Evolutionary conservation across 2,888 invertebrate genomes (phyloP), one percentile per base, ranked within the genome.

Genomic region (Dione juno): DNA sequence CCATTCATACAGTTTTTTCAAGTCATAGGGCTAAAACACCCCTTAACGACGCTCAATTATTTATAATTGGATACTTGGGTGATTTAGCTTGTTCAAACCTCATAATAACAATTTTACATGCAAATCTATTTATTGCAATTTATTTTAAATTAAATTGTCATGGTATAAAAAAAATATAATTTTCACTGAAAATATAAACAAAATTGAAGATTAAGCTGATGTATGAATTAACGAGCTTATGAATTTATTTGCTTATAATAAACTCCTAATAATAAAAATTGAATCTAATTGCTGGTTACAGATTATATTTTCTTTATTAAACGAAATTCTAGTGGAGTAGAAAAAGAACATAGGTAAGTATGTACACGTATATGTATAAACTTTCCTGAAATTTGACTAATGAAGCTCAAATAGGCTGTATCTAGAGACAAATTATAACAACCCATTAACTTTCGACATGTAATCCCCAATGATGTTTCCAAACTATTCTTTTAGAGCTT

Each of bases 401-500:
- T 28, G 28, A 37, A 48, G 28, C 9, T 45, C 43, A 37, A 48
- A 48, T 45, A 50, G 28, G 61, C 6, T 14, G 41, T 37, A 11
- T 21, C 83, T 84, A 86, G 85, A 86, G 82, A 81, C 82, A 87
- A 89, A 90, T 90, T 88, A 86, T 86, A 88, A 88, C 81, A 75
- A 79, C 80, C 76, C 77, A 78, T 77, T 75, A 81, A 80, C 83
- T 83, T 84, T 88, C 84, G 81, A 82, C 85, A 86, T 87, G 86
- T 88, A 86, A 88, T 90, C 85, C 84, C 85, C 86, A 89, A 88
- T 88, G 87, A 89, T 86, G 83, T 43, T 85, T 84, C 82, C 80
- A 80, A 86, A 89, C 88, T 82, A 81, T 82, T 83, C 85, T 66
- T 71, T 84, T 86, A 88, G 89, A 90, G 90, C 90, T 91, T 91